Percentiles rank a stretch among this genome's conserved stretches.
Conservation (phyloP, 1,140 invertebrate species). For the Cydia pomonella region DNA sequence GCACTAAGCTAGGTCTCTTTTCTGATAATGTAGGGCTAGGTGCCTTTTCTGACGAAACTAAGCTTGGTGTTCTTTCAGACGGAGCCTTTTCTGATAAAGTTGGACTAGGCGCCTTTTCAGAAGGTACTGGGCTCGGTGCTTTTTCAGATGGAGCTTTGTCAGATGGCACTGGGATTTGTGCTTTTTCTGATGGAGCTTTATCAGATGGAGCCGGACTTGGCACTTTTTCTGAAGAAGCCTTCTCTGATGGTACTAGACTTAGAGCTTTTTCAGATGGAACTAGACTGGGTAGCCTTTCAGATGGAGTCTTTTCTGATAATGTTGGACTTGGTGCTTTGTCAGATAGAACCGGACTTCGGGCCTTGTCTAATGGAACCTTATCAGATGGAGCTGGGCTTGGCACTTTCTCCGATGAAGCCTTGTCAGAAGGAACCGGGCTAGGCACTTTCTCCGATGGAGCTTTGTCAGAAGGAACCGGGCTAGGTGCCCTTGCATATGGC, state of each 20-base stretch:
- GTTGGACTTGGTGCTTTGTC: conserved; percentile 1
- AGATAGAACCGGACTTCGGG: background rate
- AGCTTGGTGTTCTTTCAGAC: conserved; percentile 11
- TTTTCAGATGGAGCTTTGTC: conserved; percentile 6
- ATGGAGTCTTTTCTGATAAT: conserved; percentile 31
- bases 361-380: background rate
- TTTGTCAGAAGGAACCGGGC: conserved; percentile 13
- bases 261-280: conserved; percentile 17
- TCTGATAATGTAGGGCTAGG: conserved; percentile 14
- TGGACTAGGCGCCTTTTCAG: conserved; percentile 3
- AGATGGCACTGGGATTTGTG: background rate
- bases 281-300: conserved; percentile 30
- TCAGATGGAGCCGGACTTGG: background rate
- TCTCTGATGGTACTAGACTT: conserved; percentile 28
- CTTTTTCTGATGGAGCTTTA: background rate
- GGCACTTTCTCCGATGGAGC: background rate
- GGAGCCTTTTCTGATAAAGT: conserved; percentile 13
- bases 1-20: background rate
- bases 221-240: background rate
- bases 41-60: conserved; percentile 3
- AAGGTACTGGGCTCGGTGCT: background rate
- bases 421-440: background rate
- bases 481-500: conserved; percentile 30
- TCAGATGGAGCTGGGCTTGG: background rate
- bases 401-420: conserved; percentile 33